phyloP scores from a whole-genome alignment of 2,113 vertebrate genomes.

The Albula glossodonta region DNA sequence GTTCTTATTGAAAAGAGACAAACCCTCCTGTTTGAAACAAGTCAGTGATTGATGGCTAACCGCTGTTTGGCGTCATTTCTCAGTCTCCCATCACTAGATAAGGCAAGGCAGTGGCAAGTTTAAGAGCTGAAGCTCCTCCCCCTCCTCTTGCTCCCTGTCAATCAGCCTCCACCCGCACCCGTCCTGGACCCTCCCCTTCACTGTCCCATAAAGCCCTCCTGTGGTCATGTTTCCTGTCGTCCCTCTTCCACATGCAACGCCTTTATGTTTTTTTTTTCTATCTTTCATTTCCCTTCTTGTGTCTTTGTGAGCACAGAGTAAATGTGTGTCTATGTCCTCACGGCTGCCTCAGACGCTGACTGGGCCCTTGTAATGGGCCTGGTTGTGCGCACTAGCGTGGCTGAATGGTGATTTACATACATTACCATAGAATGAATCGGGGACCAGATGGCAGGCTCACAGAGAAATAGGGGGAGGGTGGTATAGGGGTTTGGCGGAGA shows the following conservation, averaged over 20 bases:
- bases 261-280: not conserved
- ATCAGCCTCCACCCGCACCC: not conserved
- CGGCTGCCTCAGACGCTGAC: conserved; percentile 31
- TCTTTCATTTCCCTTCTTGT: not conserved
- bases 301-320: not conserved
- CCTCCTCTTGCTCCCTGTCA: not conserved
- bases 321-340: conserved; percentile 17
- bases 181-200: not conserved
- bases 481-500: conserved; percentile 30
- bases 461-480: conserved; percentile 19
- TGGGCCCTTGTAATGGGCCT: conserved; percentile 22
- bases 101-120: too few species aligned
- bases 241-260: not conserved
- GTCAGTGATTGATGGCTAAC: too few species aligned
- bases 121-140: not conserved
- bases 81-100: too few species aligned
- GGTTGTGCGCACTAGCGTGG: conserved; percentile 28
- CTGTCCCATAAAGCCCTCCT: not conserved
- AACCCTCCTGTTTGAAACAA: too few species aligned
- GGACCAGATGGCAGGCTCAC: conserved; percentile 55
- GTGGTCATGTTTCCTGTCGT: not conserved
- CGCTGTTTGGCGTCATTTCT: too few species aligned
- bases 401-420: conserved; percentile 59
- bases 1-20: too few species aligned
- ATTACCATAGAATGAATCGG: conserved; percentile 50